phyloP scores from a whole-genome alignment of 2,888 invertebrate species.

The Caenorhabditis sulstoni region DNA sequence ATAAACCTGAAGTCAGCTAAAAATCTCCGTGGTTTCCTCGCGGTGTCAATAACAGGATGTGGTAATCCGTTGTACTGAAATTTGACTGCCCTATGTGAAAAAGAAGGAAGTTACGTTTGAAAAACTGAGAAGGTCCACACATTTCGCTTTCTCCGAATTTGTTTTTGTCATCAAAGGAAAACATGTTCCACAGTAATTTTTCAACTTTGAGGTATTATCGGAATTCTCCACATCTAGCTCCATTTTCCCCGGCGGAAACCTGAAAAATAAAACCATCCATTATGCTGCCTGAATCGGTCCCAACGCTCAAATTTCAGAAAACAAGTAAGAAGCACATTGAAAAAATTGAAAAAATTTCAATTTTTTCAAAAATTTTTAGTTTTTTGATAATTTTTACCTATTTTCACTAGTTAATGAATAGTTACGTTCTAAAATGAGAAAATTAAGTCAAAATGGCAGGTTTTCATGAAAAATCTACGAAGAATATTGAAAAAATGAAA shows the following conservation, averaged over 20 bases:
- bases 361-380: too few relatives aligned
- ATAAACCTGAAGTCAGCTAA: constrained; percentile 65
- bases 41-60: constrained; percentile 45
- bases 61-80: constrained; percentile 64
- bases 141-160: constrained; percentile 31
- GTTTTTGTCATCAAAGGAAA: constrained; percentile 42
- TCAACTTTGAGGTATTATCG: neutral
- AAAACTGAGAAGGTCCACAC: constrained; percentile 68
- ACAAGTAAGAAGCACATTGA: too few relatives aligned
- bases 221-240: neutral
- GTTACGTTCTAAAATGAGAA: too few relatives aligned
- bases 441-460: too few relatives aligned
- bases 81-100: too few relatives aligned
- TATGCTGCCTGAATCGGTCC: too few relatives aligned
- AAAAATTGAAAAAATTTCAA: too few relatives aligned
- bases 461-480: too few relatives aligned
- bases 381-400: too few relatives aligned
- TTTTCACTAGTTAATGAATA: too few relatives aligned
- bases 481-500: too few relatives aligned
- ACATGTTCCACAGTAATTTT: constrained; percentile 56
- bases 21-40: constrained; percentile 46
- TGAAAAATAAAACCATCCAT: neutral
- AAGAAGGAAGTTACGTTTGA: constrained; percentile 54
- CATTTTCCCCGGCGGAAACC: neutral
- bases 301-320: too few relatives aligned